Evolutionary conservation across 64 coral and sea anemone genomes (phyloP), one percentile per base, ranked within the genome.

Genomic region (Platygyra sinensis): DNA sequence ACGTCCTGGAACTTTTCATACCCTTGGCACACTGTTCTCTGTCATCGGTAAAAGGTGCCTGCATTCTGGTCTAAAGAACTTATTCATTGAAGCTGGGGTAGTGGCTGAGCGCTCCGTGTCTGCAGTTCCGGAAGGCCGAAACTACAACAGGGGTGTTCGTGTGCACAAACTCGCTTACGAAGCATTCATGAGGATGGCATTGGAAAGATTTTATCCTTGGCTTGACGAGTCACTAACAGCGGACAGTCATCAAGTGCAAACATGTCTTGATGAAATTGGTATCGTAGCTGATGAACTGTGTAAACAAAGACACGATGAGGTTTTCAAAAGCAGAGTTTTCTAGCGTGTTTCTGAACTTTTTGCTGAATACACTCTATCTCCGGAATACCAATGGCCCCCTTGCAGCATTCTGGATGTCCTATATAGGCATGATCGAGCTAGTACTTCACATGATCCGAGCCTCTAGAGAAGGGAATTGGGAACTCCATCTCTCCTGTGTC

Each of bases 381-480:
- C 64, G 65, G 83, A 72, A 72, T 72, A 73, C 33, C 83, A 73
- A 73, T 72, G 83, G 33, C n/a, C 60, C 81, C 61, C 81, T 49
- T n/a, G 57, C 42, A 83, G 79, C 64, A 82, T 91, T 91, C 71
- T 91, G 89, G 89, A 83, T 82, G 79, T 91, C 89, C 5, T 83
- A 83, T 62, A 83, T 83, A 28, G 79, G 83, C 80, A 67, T 84
- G 64, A 60, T 84, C 20, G 80, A 84, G 36, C 60, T 67, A 67
- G 39, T 67, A 20, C 79, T 81, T 28, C 79, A 73, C 71, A 73
- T 73, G 71, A 73, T 73, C 71, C 22, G 71, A 31, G 71, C 71
- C 8, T 73, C 71, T 30, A 73, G 71, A 73, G 29, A 73, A 29
- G 71, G 71, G 25, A 73, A 36, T 36, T 36, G 33, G 33, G 33